phyloP scores from a whole-genome alignment of 2,888 invertebrate species.

The Volucella inflata region DNA sequence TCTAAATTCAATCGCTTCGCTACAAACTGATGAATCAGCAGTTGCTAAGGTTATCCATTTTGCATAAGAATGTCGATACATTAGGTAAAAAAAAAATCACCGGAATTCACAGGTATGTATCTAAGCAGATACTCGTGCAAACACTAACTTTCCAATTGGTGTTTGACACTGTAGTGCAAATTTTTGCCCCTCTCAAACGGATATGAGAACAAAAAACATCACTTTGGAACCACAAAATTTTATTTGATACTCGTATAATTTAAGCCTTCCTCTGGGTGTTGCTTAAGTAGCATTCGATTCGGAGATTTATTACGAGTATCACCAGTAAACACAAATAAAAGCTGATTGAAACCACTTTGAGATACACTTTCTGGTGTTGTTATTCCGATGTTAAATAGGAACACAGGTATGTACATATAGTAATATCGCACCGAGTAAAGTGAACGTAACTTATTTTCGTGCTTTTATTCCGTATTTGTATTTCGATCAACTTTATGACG shows the following conservation, averaged over 20 bases:
- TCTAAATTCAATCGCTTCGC: constrained; percentile 34
- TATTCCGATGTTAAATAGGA: constrained; percentile 3
- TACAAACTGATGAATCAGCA: constrained; percentile 54
- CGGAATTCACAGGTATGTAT: constrained; percentile 22
- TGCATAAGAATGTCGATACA: constrained; percentile 27
- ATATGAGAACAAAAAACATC: constrained; percentile 20
- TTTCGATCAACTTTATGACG: constrained; percentile 36
- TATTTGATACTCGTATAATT: constrained; percentile 32
- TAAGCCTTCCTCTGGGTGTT: constrained; percentile 16
- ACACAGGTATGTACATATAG: not conserved
- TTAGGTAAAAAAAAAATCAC: constrained; percentile 11
- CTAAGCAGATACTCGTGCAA: constrained; percentile 8
- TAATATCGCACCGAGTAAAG: not conserved
- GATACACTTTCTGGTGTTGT: constrained; percentile 14
- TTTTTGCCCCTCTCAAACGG: constrained; percentile 7
- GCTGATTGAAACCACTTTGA: not conserved
- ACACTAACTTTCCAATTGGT: constrained; percentile 51
- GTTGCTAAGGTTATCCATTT: constrained; percentile 59
- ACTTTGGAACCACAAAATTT: constrained; percentile 45
- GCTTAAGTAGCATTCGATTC: constrained; percentile 41
- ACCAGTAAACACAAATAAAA: constrained; percentile 17
- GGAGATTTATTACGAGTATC: constrained; percentile 62
- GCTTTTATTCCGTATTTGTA: constrained; percentile 31
- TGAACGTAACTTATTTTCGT: constrained; percentile 43
- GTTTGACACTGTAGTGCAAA: constrained; percentile 36